phyloP scores from a whole-genome alignment of 1,140 invertebrate species.

The Helicoverpa zea region DNA sequence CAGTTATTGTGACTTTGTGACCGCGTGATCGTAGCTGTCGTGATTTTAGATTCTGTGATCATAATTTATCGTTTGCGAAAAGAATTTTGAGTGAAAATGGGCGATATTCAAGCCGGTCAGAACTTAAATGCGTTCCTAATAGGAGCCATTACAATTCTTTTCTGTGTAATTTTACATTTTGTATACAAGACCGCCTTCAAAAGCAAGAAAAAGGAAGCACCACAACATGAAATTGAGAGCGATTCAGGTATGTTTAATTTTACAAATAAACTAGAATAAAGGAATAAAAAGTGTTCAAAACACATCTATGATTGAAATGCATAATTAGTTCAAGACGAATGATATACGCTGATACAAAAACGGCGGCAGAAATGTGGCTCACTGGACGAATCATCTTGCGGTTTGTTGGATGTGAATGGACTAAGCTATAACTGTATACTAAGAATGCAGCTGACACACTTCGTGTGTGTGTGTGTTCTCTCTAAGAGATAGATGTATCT shows the following conservation, averaged over 20 bases:
- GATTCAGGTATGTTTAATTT: constrained; percentile 70
- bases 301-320: background rate
- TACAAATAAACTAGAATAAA: background rate
- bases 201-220: constrained; percentile 72
- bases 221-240: constrained; percentile 72
- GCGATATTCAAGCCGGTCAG: constrained; percentile 72
- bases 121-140: constrained; percentile 69
- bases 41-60: constrained; percentile 57
- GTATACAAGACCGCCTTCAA: constrained; percentile 77
- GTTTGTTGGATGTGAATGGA: constrained; percentile 50
- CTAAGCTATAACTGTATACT: constrained; percentile 54
- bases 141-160: constrained; percentile 67
- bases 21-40: constrained; percentile 73
- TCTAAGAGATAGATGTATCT: background rate
- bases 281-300: background rate
- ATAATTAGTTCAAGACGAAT: background rate
- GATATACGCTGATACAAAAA: background rate
- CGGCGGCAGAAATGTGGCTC: constrained; percentile 1
- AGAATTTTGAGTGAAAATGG: constrained; percentile 80
- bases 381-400: constrained; percentile 35
- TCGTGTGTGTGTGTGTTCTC: constrained; percentile 44
- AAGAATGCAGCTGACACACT: constrained; percentile 61
- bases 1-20: constrained; percentile 65
- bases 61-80: constrained; percentile 50
- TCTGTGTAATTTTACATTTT: constrained; percentile 76